Percentiles rank a stretch among this genome's conserved stretches.
Evolutionary conservation across 2,797 vertebrate genomes (phyloP).

Genomic region (Muraenolepis orangiensis): DNA sequence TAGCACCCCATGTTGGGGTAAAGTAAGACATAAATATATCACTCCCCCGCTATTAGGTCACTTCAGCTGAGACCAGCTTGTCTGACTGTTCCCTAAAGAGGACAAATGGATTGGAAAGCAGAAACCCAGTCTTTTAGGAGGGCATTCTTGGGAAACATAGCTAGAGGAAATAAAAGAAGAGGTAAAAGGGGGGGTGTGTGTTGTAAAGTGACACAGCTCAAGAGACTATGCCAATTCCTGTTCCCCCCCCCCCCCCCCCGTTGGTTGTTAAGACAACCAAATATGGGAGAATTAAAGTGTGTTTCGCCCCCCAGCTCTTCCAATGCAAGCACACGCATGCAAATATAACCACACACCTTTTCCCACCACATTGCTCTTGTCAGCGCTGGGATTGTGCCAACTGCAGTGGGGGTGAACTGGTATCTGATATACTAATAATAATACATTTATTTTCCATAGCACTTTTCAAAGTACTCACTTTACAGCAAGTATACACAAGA

Average conservation of each 20-base stretch:
- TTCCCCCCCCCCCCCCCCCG: conserved; percentile 28
- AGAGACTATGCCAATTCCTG: conserved; percentile 46
- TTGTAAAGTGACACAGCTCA: not conserved
- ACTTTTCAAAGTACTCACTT: too few relatives aligned
- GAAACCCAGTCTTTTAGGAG: conserved; percentile 57
- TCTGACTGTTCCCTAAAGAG: conserved; percentile 48
- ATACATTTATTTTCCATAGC: too few relatives aligned
- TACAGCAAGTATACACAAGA: too few relatives aligned
- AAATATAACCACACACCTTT: conserved; percentile 7
- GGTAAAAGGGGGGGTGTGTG: conserved; percentile 26
- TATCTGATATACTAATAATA: too few relatives aligned
- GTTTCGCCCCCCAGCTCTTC: not conserved
- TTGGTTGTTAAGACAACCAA: conserved; percentile 34
- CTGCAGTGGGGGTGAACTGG: not conserved
- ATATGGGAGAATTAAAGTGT: conserved; percentile 16
- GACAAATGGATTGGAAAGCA: conserved; percentile 58
- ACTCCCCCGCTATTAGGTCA: conserved; percentile 60
- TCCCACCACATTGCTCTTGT: conserved; percentile 3
- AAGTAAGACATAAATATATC: conserved; percentile 69
- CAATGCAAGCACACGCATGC: conserved; percentile 4
- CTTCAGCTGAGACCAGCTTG: conserved; percentile 31
- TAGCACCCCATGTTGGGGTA: conserved; percentile 65
- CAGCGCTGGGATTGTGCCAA: not conserved
- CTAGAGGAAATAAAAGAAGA: conserved; percentile 16
- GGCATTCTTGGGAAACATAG: conserved; percentile 48